Base-by-base conservation (phyloP, 2,888 invertebrate species). In the Ormyrus nitidulus region DNA sequence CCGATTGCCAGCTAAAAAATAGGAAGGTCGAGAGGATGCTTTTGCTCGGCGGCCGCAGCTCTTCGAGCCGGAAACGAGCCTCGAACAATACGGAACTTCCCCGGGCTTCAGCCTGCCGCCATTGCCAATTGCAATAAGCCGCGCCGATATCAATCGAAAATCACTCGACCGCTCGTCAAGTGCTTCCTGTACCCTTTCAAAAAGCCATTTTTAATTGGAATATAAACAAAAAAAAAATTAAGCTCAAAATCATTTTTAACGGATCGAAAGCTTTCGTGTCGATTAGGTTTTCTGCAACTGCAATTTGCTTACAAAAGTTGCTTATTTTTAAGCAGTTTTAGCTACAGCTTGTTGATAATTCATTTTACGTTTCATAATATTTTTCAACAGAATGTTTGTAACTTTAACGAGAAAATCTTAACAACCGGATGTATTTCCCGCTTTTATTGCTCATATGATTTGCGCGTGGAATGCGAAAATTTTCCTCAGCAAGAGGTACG, bases 51-150 rank as follows among this genome's bases (percentile, higher is more conserved):
- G 61, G 61, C 53, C 10, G 53, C 13, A 0, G 34, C 58, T 69
- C 61, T 69, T 69, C 68, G 34, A 34, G 34, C 34, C 76, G 69
- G 61, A 76, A 69, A 69, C 61, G 76, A 69, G 48, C 53, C 6
- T 8, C 56, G 58, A 77, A 70, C 71, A 71, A 70, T 77, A 51
- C 70, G 70, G 56, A 64, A 56, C 64, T 70, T 70, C 56, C 58
- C 64, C 44, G 77, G 19, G 77, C 49, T 77, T 71, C 48, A 34
- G 44, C 46, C 13, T 53, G 44, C 59, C 68, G 61, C 48, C 58
- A 77, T 71, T 71, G 65, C 71, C 76, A 51, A 77, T 69, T 54
- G 69, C 76, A 76, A 69, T 76, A 69, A 61, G 51, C 48, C 58
- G 46, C 56, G 56, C 44, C 54, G 59, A 46, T 65, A 71, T 58